Evolutionary conservation across 2,113 vertebrate species (phyloP).

Genomic region (Antigone vipio): DNA sequence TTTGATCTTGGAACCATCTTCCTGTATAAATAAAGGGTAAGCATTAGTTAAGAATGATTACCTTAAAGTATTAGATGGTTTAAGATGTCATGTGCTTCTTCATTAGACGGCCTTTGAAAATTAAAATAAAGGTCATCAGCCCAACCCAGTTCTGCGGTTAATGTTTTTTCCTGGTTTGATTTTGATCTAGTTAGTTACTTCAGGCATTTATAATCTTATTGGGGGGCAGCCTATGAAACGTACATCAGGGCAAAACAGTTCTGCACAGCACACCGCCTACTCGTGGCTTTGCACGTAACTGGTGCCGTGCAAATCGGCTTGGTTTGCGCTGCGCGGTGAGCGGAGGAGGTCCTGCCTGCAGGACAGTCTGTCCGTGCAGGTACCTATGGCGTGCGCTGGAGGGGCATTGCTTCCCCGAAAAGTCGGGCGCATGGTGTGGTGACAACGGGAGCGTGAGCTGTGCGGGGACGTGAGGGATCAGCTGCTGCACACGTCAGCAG

Average conservation of each 20-base stretch:
- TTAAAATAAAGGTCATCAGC: background rate
- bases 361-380: background rate
- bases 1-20: background rate
- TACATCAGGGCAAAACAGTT: background rate
- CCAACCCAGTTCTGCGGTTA: background rate
- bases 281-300: background rate
- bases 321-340: accelerated
- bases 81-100: background rate
- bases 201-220: background rate
- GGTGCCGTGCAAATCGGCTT: background rate
- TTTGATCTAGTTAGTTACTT: background rate
- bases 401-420: accelerated
- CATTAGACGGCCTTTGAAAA: background rate
- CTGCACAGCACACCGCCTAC: background rate
- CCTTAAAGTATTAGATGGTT: background rate
- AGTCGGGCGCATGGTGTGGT: accelerated
- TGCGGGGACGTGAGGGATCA: background rate
- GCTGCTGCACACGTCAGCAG: background rate
- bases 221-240: background rate
- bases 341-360: background rate
- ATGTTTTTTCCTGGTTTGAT: background rate
- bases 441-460: accelerated
- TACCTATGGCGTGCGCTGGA: accelerated
- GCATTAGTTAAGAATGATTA: background rate
- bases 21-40: background rate